Conservation (phyloP, 2,888 invertebrate genomes). For the Xestia rhomboidea region DNA sequence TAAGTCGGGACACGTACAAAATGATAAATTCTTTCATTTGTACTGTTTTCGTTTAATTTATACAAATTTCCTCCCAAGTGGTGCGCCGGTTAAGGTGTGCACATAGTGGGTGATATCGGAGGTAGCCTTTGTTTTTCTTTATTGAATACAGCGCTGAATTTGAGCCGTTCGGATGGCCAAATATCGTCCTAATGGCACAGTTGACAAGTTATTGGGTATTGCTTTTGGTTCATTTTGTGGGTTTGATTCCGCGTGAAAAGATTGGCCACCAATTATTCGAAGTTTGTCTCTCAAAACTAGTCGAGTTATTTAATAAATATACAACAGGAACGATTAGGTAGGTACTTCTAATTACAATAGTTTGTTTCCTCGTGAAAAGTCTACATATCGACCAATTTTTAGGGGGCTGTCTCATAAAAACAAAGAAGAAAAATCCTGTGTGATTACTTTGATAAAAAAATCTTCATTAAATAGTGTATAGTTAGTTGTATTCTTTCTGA, state of each 20-base stretch:
- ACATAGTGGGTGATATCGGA: constrained; percentile 24
- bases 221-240: neutral
- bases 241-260: neutral
- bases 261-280: neutral
- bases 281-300: neutral
- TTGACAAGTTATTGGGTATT: neutral
- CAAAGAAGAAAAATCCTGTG: neutral
- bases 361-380: neutral
- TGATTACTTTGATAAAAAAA: neutral
- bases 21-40: constrained; percentile 86
- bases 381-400: neutral
- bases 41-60: constrained; percentile 83
- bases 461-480: neutral
- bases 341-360: neutral
- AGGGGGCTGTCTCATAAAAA: too few relatives aligned
- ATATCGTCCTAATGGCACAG: neutral
- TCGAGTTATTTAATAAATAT: neutral
- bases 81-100: constrained; percentile 52
- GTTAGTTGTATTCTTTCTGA: neutral
- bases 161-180: neutral
- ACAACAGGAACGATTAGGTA: neutral
- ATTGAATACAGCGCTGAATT: neutral
- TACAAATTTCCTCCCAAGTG: constrained; percentile 75
- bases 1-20: constrained; percentile 72
- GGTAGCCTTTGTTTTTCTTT: neutral